A percentile compares a stretch with the other conserved stretches of the same genome.
These are phyloP conservation scores for Pachycephala philippinensis DNA, from an alignment of 2,113 vertebrate genomes.

Conservation along the genomic window DNA sequence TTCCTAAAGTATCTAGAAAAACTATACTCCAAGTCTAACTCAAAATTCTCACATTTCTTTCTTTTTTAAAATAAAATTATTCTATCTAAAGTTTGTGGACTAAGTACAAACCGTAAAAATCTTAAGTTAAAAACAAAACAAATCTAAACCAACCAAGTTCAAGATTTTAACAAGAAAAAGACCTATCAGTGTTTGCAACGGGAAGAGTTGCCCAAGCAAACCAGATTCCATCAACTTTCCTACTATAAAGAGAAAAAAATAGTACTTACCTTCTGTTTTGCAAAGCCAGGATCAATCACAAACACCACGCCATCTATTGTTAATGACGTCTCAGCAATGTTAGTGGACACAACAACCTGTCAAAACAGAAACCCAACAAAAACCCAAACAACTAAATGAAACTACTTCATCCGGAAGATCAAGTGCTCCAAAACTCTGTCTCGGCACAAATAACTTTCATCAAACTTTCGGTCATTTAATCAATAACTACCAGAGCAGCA, in stretches of 20 bases:
- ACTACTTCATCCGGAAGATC: background rate
- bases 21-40: background rate
- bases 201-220: background rate
- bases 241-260: background rate
- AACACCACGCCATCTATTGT: slow-evolving; percentile 97
- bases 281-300: slow-evolving; percentile 98
- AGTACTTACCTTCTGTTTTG: slow-evolving; percentile 91
- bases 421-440: background rate
- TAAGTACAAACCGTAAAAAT: background rate
- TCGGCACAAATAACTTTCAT: background rate
- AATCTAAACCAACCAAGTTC: background rate
- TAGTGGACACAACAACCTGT: slow-evolving; percentile 95
- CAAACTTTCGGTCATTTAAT: background rate
- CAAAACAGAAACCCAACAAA: background rate
- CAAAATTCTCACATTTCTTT: background rate
- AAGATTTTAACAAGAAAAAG: background rate
- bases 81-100: background rate
- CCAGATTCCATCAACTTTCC: background rate
- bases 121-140: background rate
- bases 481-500: background rate
- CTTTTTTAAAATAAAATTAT: background rate
- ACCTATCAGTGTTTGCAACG: background rate
- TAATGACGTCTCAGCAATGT: slow-evolving; percentile 96
- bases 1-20: background rate
- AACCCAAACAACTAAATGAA: background rate